These are phyloP conservation scores for Corydoras maculifer DNA, from an alignment of 2,113 vertebrate genomes.

Conservation along the genomic window DNA sequence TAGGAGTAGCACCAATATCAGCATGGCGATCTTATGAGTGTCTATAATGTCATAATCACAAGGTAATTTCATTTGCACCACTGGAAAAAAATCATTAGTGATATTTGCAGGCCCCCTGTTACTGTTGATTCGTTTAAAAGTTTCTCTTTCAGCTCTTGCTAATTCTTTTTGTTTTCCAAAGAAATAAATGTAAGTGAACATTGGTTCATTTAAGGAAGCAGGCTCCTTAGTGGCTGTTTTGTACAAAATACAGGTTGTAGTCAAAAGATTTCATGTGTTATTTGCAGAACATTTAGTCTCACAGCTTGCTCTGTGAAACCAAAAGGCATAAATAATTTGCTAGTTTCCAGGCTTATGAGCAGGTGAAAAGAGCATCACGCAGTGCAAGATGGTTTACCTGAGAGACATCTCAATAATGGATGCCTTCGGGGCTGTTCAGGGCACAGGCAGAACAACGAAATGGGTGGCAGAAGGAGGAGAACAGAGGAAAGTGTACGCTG, in stretches of 20 bases:
- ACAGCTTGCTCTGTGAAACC: neutral
- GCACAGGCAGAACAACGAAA: conserved; percentile 21
- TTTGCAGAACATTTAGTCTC: conserved; percentile 20
- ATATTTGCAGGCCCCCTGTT: too few relatives aligned
- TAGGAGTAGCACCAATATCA: too few relatives aligned
- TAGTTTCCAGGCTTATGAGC: conserved; percentile 14
- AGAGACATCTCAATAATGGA: conserved; percentile 26
- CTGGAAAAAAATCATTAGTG: too few relatives aligned
- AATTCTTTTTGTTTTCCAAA: too few relatives aligned
- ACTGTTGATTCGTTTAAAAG: too few relatives aligned
- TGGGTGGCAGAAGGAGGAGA: neutral
- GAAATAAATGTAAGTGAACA: too few relatives aligned
- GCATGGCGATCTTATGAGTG: too few relatives aligned
- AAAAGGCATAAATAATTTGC: conserved; percentile 9
- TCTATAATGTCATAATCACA: too few relatives aligned
- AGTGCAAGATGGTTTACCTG: conserved; percentile 27
- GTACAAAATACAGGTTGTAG: neutral
- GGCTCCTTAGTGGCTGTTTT: neutral
- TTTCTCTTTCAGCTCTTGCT: too few relatives aligned
- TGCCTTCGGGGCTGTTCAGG: conserved; percentile 7
- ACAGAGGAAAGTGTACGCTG: conserved; percentile 30
- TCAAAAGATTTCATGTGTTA: conserved; percentile 13
- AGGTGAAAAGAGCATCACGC: conserved; percentile 11
- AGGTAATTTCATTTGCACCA: too few relatives aligned
- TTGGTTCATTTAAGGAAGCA: too few relatives aligned